Evolutionary conservation across 2,888 invertebrate species (phyloP), one percentile per base, ranked within the genome.

Genomic region (Lithosia quadra): DNA sequence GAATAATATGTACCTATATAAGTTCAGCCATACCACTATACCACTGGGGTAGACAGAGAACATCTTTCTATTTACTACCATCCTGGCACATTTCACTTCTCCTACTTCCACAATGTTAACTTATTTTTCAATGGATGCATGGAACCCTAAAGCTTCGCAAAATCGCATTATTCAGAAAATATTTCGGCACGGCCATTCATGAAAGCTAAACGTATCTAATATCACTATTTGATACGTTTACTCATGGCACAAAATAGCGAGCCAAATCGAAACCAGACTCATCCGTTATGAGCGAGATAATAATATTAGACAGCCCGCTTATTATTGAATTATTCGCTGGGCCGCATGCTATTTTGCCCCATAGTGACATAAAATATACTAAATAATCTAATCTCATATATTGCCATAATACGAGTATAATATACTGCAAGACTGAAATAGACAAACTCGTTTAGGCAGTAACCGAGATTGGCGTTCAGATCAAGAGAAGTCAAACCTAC

Each of bases 201-300:
- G 49, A 49, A 49, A n/a, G n/a, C 18, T 49, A 49, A 49, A 49
- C 8, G 49, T 49, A n/a, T 49, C 15, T 15, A 49, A 49, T 43
- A 18, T 49, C 49, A n/a, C n/a, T n/a, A 18, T 49, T 49, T n/a
- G n/a, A n/a, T 49, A 49, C 49, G 43, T 43, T n/a, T 49, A n/a
- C 49, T n/a, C 49, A n/a, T 49, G 49, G 49, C 49, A 49, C 49
- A n/a, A 49, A 49, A 49, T n/a, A n/a, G 49, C n/a, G n/a, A 49
- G 49, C 49, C 49, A 49, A 49, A n/a, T n/a, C 49, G 49, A 49
- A 49, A 49, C 49, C 49, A 49, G 49, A 49, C 43, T 49, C 49
- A 49, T 49, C 49, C 49, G 49, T 49, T 49, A 49, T n/a, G n/a
- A 49, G n/a, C n/a, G n/a, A 49, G n/a, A 9, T 49, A n/a, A 49